Evolutionary conservation across 2,888 invertebrate genomes (phyloP).

Genomic region (Epirrhoe tristata): DNA sequence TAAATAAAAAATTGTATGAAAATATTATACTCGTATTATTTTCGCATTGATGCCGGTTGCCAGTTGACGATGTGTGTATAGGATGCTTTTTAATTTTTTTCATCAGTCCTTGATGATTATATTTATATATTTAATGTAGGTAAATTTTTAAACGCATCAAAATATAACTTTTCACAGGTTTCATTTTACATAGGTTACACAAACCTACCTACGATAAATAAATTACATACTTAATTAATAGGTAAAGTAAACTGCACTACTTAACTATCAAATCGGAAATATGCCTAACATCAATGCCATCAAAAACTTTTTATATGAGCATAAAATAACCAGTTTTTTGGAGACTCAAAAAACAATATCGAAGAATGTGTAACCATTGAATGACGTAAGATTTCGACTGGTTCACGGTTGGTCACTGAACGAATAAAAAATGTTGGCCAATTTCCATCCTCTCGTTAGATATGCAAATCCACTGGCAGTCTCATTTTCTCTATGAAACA

Average conservation of each 20-base stretch:
- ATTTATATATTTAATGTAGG: no score
- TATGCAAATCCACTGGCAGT: constrained; percentile 26
- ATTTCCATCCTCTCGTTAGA: constrained; percentile 34
- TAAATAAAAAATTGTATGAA: constrained; percentile 30
- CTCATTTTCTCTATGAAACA: constrained; percentile 29
- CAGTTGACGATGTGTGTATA: not conserved
- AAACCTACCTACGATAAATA: no score
- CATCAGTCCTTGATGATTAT: no score
- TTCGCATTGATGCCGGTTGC: constrained; percentile 7
- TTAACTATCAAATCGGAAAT: no score
- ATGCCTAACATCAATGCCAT: no score
- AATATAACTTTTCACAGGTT: no score
- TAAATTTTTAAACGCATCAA: no score
- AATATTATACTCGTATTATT: constrained; percentile 2
- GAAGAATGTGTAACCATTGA: not conserved
- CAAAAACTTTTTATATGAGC: no score
- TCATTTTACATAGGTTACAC: no score
- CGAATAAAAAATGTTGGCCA: constrained; percentile 32
- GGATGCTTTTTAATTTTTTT: no score
- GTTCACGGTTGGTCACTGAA: constrained; percentile 21
- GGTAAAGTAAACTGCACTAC: no score
- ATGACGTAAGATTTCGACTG: constrained; percentile 6
- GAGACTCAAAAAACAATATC: not conserved
- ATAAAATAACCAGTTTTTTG: not conserved
- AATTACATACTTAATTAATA: no score